Base-by-base conservation (phyloP, 2,888 invertebrate species). In the Diogma glabrata region DNA sequence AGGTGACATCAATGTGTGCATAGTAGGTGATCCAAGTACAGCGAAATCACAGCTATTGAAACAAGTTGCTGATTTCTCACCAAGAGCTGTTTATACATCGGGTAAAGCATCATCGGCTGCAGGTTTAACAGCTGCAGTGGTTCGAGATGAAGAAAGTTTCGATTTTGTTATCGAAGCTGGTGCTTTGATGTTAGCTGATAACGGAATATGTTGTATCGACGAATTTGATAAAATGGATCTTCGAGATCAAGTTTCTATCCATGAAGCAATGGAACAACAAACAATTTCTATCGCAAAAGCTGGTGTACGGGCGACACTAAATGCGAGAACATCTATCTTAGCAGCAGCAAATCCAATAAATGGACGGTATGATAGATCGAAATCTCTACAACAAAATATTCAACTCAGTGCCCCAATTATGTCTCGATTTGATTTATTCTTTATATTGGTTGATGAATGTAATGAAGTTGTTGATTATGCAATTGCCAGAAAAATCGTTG, bases 251-350 rank as follows among this genome's bases (percentile, higher is more conserved):
- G 95, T 99, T 6, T 97, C 99, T 45, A 99, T 99, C 59, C 99
- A 99, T 74, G 99, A 99, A 73, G 99, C 99, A 4, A 99, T 99
- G 99, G 99, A 99, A 75, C 99, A 99, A 64, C 99, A 99, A 72
- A 99, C 99, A 0, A 99, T 99, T 59, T 95, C 96, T 0, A 79
- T 99, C 53, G 96, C 99, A 0, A 99, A 99, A 81, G 94, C 99
- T 0, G 97, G 96, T 2, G 86, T 99, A 0, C 80, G 97, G 59
- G 99, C 99, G 0, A 97, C 97, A 0, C 73, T 99, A 19, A 99
- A 99, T 72, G 99, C 99, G 0, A 77, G 97, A 33, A 95, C 97
- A 0, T 97, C 96, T 0, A 97, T 99, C 58, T 73, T 99, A 52
- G 99, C 99, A 0, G 99, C 99, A 0, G 97, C 97, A 0, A 99